These are phyloP conservation scores for Pardalotus punctatus DNA, from an alignment of 2,113 vertebrate genomes.

Conservation along the genomic window DNA sequence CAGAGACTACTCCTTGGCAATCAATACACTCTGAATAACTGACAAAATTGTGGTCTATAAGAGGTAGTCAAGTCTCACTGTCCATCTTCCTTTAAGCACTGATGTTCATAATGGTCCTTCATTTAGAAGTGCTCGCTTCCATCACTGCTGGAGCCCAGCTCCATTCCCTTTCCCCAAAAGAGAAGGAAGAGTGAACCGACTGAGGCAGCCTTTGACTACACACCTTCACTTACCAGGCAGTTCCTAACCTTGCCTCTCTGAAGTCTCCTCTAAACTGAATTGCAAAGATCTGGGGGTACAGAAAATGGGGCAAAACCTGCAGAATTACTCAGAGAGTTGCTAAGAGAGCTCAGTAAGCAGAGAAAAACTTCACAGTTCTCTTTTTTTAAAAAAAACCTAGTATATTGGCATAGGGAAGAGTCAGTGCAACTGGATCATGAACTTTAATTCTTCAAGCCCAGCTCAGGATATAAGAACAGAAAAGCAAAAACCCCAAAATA, in stretches of 20 bases:
- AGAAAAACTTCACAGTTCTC: not conserved
- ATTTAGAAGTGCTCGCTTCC: not conserved
- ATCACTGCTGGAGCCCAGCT: not conserved
- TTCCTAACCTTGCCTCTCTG: not conserved
- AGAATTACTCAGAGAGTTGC: not conserved
- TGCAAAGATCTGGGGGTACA: rapidly evolving
- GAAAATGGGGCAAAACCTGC: not conserved
- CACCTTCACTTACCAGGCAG: not conserved
- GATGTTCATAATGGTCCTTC: not conserved
- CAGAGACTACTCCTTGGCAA: not conserved
- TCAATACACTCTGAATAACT: not conserved
- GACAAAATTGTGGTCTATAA: not conserved
- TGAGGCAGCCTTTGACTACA: not conserved
- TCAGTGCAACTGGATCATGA: not conserved
- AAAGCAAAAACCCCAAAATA: not conserved
- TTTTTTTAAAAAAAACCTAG: not conserved
- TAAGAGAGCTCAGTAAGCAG: not conserved
- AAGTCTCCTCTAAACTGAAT: not conserved
- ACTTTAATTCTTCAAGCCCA: not conserved
- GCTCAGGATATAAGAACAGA: not conserved
- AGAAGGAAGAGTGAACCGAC: not conserved
- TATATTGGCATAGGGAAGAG: not conserved
- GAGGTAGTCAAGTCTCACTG: not conserved
- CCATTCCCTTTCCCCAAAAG: not conserved
- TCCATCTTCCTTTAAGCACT: not conserved